Evolutionary conservation across 2,888 invertebrate species (phyloP).

Genomic region (Alitta virens): DNA sequence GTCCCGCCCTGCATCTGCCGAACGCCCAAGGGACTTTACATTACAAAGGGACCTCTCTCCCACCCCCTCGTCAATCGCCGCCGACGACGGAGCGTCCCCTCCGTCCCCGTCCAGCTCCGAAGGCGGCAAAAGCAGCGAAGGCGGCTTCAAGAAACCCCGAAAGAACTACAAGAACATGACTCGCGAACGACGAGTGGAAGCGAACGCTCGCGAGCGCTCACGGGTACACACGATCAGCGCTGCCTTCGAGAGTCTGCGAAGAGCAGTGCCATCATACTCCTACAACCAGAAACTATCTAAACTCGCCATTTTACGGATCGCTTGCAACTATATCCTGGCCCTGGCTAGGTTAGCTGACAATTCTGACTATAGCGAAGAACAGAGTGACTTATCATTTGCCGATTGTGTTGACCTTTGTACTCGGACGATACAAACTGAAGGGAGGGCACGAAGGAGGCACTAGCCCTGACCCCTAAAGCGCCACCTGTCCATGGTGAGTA

Average conservation of each 20-base stretch:
- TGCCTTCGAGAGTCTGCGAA: slow-evolving; percentile 84
- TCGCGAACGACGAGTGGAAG: slow-evolving; percentile 87
- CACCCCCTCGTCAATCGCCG: slow-evolving; percentile 1
- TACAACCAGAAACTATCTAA: slow-evolving; percentile 92
- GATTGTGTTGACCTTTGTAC: slow-evolving; percentile 84
- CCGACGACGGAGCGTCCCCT: neutral
- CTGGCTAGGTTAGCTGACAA: slow-evolving; percentile 73
- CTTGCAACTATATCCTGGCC: slow-evolving; percentile 88
- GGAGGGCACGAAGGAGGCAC: slow-evolving; percentile 72
- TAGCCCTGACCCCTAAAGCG: slow-evolving; percentile 28
- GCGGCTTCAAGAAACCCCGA: slow-evolving; percentile 31
- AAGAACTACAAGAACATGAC: slow-evolving; percentile 91
- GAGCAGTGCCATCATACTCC: slow-evolving; percentile 84
- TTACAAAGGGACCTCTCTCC: slow-evolving; percentile 2
- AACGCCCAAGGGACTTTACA: neutral
- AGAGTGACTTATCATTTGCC: slow-evolving; percentile 66
- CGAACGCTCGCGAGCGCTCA: slow-evolving; percentile 88
- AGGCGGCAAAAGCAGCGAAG: neutral
- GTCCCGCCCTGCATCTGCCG: neutral
- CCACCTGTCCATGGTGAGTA: neutral
- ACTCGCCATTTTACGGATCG: slow-evolving; percentile 85
- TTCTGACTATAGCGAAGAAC: slow-evolving; percentile 63
- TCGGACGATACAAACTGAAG: slow-evolving; percentile 88
- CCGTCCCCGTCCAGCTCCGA: neutral
- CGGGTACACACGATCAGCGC: slow-evolving; percentile 94